Evolutionary conservation across 2,797 vertebrate species (phyloP).

Genomic region (Echiichthys vipera): DNA sequence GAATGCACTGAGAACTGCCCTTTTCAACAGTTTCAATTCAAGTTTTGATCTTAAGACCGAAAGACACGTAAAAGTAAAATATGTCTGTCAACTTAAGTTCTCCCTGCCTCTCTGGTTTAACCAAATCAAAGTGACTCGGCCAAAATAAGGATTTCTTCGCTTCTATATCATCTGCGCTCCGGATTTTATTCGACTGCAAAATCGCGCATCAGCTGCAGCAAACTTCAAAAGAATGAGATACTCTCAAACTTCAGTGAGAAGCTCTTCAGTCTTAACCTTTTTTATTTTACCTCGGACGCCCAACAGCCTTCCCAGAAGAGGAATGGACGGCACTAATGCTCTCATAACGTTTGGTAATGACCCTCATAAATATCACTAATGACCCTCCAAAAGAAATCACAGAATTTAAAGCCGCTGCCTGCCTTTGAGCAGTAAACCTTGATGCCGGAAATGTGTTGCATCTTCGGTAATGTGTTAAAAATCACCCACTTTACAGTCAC

Average conservation of each 20-base stretch:
- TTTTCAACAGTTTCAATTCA: constrained; percentile 11
- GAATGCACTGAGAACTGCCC: neutral
- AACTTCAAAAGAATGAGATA: neutral
- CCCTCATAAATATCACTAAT: constrained; percentile 35
- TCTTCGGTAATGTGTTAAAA: neutral
- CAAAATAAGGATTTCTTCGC: neutral
- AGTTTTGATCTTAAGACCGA: neutral
- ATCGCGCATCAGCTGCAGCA: neutral
- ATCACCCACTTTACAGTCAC: neutral
- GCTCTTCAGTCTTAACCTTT: neutral
- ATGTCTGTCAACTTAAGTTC: neutral
- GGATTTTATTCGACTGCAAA: neutral
- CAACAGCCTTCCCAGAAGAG: neutral
- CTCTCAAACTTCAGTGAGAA: neutral
- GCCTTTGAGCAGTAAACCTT: neutral
- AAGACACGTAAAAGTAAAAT: neutral
- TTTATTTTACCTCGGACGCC: neutral
- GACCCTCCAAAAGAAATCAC: neutral
- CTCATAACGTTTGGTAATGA: constrained; percentile 12
- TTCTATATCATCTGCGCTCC: too few species aligned
- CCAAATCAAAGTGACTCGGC: neutral
- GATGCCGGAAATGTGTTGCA: neutral
- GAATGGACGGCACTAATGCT: neutral
- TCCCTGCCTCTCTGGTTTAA: neutral
- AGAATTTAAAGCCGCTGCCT: neutral